Evolutionary conservation across 1,140 invertebrate genomes (phyloP).

Genomic region (Atopsyche davidsoni): DNA sequence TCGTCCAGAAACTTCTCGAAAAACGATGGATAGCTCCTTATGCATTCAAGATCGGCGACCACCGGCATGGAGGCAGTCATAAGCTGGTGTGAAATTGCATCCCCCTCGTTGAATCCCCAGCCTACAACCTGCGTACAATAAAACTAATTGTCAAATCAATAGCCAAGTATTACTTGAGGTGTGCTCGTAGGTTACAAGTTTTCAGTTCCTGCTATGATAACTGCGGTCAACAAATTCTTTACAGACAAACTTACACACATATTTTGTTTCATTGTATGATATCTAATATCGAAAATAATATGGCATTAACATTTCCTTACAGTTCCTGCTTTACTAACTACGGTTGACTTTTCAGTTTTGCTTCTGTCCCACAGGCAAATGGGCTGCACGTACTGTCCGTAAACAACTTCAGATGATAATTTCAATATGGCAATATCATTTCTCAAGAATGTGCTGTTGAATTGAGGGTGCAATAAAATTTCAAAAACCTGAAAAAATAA

Average conservation of each 20-base stretch:
- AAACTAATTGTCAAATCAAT: background rate
- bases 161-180: no score
- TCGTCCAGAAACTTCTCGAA: conserved; percentile 15
- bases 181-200: no score
- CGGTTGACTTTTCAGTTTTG: no score
- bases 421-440: conserved; percentile 1
- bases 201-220: no score
- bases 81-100: conserved; percentile 12
- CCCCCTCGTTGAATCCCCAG: conserved; percentile 13
- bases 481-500: background rate
- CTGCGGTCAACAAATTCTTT: no score
- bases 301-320: no score
- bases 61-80: conserved; percentile 34
- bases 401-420: background rate
- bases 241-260: no score
- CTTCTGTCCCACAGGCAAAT: conserved; percentile 5
- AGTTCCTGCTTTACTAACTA: no score
- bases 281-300: no score
- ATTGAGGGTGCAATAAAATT: background rate
- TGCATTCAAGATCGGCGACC: conserved; percentile 33
- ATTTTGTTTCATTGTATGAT: no score
- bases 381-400: background rate
- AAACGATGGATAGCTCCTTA: conserved; percentile 33
- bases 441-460: background rate
- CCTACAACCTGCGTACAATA: conserved; percentile 19